Percentiles rank a stretch among this genome's conserved stretches.
Evolutionary conservation across 2,888 invertebrate genomes (phyloP).

Genomic region (Clitarchus hookeri): DNA sequence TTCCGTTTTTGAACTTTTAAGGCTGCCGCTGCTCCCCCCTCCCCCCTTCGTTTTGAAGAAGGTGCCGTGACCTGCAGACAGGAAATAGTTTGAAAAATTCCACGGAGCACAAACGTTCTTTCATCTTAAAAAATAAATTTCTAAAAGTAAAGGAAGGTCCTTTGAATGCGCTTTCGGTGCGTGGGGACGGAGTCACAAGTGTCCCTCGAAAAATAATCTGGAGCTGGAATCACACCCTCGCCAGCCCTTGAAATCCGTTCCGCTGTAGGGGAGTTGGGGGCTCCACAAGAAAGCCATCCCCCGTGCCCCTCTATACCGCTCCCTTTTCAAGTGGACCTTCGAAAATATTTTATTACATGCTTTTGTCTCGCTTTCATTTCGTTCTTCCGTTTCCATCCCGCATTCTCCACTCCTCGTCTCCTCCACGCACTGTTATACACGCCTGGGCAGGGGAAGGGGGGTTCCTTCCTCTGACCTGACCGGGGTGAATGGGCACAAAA

Average conservation of each 20-base stretch:
- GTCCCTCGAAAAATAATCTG: background rate
- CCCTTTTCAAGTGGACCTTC: background rate
- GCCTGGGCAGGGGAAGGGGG: too few relatives aligned
- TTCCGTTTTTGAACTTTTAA: too few relatives aligned
- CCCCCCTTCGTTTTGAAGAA: too few relatives aligned
- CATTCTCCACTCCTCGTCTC: background rate
- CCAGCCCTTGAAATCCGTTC: background rate
- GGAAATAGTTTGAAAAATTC: too few relatives aligned
- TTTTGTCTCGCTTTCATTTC: conserved; percentile 9
- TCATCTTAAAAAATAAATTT: background rate
- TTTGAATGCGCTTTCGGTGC: background rate
- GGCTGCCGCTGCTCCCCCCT: too few relatives aligned
- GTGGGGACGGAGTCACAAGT: background rate
- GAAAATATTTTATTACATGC: conserved; percentile 5
- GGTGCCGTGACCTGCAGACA: too few relatives aligned
- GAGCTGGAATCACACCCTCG: background rate
- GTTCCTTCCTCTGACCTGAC: background rate
- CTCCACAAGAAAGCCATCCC: background rate
- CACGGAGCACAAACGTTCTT: too few relatives aligned
- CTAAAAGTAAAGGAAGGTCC: background rate
- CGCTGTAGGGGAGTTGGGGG: background rate
- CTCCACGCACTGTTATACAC: background rate
- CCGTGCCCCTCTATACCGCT: background rate
- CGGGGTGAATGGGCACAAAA: conserved; percentile 7
- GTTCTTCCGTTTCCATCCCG: background rate